A percentile compares a stretch with the other conserved stretches of the same genome.
phyloP scores from a whole-genome alignment of 2,888 invertebrate genomes.

The Leistus spinibarbis region DNA sequence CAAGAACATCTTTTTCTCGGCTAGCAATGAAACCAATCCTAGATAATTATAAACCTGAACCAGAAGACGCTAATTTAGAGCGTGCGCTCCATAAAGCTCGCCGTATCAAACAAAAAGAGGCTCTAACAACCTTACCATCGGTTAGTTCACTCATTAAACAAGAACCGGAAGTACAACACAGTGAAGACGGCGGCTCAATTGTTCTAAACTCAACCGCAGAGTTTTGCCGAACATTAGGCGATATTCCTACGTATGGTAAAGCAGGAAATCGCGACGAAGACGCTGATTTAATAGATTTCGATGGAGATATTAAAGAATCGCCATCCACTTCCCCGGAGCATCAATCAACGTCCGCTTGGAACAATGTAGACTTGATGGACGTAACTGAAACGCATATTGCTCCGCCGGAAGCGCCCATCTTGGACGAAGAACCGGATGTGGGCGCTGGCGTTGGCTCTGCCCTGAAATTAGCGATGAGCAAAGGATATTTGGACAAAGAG shows the following conservation, averaged over 20 bases:
- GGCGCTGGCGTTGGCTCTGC: conserved; percentile 93
- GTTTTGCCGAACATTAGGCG: conserved; percentile 92
- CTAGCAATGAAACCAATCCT: conserved; percentile 23
- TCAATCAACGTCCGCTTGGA: conserved; percentile 59
- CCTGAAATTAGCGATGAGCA: conserved; percentile 86
- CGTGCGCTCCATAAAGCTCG: conserved; percentile 63
- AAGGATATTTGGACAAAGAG: conserved; percentile 90
- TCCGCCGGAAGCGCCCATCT: conserved; percentile 67
- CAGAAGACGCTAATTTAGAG: conserved; percentile 62
- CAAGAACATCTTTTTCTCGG: too few species aligned
- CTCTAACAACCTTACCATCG: conserved; percentile 49
- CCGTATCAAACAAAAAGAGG: conserved; percentile 63
- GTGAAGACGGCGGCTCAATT: conserved; percentile 63
- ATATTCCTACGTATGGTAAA: conserved; percentile 92
- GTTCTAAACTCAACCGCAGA: conserved; percentile 93
- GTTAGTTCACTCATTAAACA: conserved; percentile 51
- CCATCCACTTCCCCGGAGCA: background rate
- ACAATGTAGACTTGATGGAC: conserved; percentile 59
- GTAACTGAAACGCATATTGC: conserved; percentile 58
- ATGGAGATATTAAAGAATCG: conserved; percentile 12
- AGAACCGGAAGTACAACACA: conserved; percentile 50
- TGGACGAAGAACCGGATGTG: conserved; percentile 92
- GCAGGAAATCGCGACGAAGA: conserved; percentile 89
- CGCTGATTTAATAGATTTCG: conserved; percentile 60
- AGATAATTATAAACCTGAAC: conserved; percentile 60